These are phyloP conservation scores for Trisateles emortualis DNA, from an alignment of 2,888 invertebrate species.

Conservation along the genomic window DNA sequence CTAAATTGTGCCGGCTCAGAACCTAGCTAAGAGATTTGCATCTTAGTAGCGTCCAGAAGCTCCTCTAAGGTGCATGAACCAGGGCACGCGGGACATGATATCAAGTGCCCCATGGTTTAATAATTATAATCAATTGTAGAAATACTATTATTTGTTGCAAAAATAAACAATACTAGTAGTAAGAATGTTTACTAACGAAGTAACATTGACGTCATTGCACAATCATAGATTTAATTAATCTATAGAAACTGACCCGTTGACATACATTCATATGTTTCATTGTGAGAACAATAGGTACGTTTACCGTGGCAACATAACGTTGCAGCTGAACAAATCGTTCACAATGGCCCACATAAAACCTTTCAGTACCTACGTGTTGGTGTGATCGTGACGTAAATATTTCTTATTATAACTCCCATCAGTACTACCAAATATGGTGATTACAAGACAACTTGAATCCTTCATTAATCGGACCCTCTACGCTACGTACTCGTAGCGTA, in stretches of 20 bases:
- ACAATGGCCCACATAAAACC: conserved; percentile 38
- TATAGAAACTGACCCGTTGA: conserved; percentile 53
- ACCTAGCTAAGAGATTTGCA: too few relatives aligned
- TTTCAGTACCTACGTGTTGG: conserved; percentile 34
- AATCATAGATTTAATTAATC: conserved; percentile 52
- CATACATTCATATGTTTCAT: conserved; percentile 49
- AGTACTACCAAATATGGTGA: background rate
- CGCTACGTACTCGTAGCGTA: too few relatives aligned
- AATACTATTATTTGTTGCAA: too few relatives aligned
- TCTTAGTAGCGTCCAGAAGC: too few relatives aligned
- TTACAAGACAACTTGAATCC: background rate
- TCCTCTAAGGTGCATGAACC: too few relatives aligned
- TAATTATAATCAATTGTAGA: too few relatives aligned
- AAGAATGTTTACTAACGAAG: conserved; percentile 18
- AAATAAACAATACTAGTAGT: background rate
- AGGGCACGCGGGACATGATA: too few relatives aligned
- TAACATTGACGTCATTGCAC: conserved; percentile 35
- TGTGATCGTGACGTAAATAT: conserved; percentile 34
- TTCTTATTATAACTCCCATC: conserved; percentile 4
- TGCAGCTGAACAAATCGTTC: conserved; percentile 48
- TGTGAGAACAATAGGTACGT: conserved; percentile 44
- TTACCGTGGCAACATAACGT: conserved; percentile 37
- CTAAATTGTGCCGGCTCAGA: too few relatives aligned
- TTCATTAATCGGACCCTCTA: background rate
- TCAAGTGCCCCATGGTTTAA: too few relatives aligned